phyloP scores from a whole-genome alignment of 2,888 invertebrate genomes.

The Cyclophora punctaria region DNA sequence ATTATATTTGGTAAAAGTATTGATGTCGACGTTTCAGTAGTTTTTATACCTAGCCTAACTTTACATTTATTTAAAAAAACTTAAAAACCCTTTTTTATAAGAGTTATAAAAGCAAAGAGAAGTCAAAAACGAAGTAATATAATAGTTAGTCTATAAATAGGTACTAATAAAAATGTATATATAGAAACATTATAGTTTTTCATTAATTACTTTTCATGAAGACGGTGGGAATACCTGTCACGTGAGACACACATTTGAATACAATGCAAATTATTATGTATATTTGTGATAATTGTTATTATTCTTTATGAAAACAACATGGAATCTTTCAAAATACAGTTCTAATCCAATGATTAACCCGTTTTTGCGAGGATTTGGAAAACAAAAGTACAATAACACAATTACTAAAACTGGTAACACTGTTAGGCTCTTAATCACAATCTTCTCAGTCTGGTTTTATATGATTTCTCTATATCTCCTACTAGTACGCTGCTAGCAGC shows the following conservation, averaged over 20 bases:
- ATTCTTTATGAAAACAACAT: no score
- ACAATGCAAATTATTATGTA: neutral
- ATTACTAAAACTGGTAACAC: no score
- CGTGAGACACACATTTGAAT: neutral
- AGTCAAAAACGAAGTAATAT: neutral
- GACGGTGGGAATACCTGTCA: neutral
- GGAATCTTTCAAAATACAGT: no score
- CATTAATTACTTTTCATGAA: neutral
- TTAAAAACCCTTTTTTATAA: neutral
- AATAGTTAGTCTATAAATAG: neutral
- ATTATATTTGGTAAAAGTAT: neutral
- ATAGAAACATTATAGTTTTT: neutral
- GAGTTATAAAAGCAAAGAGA: neutral
- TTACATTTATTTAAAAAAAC: neutral
- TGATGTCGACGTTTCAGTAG: neutral
- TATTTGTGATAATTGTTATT: no score
- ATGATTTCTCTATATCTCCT: no score
- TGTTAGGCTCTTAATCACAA: no score
- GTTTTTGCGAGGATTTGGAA: no score
- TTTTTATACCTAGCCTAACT: neutral
- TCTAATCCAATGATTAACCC: no score
- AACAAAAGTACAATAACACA: no score
- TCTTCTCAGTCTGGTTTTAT: no score
- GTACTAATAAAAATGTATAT: no score
- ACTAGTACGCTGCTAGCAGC: no score